These are phyloP conservation scores for Phorcus lineatus DNA, from an alignment of 2,888 invertebrate genomes.

Conservation along the genomic window DNA sequence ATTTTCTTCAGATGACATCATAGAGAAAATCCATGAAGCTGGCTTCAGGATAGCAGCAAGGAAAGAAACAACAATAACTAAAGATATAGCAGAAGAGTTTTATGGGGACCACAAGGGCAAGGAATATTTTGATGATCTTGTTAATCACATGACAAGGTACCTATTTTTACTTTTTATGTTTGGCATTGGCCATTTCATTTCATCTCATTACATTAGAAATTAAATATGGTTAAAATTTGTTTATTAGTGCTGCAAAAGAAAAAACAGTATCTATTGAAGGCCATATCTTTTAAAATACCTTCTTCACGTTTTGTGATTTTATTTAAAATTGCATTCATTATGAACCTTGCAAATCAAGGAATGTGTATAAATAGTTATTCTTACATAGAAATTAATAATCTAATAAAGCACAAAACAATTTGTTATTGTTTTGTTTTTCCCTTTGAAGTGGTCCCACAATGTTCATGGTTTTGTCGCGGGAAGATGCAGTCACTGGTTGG, in stretches of 20 bases:
- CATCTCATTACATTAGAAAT: background rate
- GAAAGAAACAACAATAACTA: conserved; percentile 70
- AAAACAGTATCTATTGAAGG: background rate
- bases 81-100: conserved; percentile 69
- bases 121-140: conserved; percentile 72
- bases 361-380: no score
- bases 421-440: background rate
- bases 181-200: no score
- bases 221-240: background rate
- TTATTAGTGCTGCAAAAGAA: background rate
- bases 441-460: conserved; percentile 68
- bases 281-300: no score
- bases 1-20: conserved; percentile 72
- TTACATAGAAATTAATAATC: no score
- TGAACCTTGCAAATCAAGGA: no score
- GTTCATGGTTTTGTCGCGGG: conserved; percentile 72
- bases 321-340: no score
- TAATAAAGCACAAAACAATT: no score
- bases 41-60: conserved; percentile 74
- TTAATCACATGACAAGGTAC: conserved; percentile 73
- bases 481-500: conserved; percentile 72
- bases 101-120: conserved; percentile 69
- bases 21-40: conserved; percentile 72
- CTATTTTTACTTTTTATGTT: background rate
- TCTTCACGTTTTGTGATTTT: no score